phyloP scores from a whole-genome alignment of 2,888 invertebrate genomes.

The Drosophila subquinaria region DNA sequence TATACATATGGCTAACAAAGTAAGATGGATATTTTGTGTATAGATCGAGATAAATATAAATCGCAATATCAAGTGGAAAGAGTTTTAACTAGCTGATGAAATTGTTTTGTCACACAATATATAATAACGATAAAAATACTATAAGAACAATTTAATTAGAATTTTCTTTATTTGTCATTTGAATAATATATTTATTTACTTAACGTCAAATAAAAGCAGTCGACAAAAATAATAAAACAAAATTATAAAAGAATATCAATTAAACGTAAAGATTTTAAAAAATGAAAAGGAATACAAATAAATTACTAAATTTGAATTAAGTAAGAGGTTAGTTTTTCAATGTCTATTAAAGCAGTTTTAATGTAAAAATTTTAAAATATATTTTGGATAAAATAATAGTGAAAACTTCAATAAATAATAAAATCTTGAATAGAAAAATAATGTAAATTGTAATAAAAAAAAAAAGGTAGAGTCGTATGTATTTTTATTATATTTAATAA shows the following conservation, averaged over 20 bases:
- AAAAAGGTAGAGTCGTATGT: too few relatives aligned
- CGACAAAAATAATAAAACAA: neutral
- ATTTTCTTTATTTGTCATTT: neutral
- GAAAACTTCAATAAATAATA: too few relatives aligned
- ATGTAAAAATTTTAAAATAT: neutral
- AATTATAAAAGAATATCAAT: neutral
- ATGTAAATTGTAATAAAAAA: too few relatives aligned
- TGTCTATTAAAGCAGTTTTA: too few relatives aligned
- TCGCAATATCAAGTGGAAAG: conserved; percentile 4
- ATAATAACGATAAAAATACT: neutral
- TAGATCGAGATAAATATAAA: conserved; percentile 14
- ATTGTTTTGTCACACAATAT: neutral
- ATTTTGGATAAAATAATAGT: too few relatives aligned
- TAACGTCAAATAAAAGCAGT: neutral
- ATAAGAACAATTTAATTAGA: neutral
- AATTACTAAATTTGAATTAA: neutral
- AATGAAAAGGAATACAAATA: neutral
- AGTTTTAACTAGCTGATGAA: conserved; percentile 1
- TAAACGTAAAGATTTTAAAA: neutral
- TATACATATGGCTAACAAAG: conserved; percentile 27
- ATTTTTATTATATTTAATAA: too few relatives aligned
- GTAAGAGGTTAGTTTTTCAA: too few relatives aligned
- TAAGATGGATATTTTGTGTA: conserved; percentile 9
- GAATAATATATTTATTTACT: neutral
- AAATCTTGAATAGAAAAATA: too few relatives aligned